Evolutionary conservation across 2,888 invertebrate genomes (phyloP).

Genomic region (Stictocephala bisonia): DNA sequence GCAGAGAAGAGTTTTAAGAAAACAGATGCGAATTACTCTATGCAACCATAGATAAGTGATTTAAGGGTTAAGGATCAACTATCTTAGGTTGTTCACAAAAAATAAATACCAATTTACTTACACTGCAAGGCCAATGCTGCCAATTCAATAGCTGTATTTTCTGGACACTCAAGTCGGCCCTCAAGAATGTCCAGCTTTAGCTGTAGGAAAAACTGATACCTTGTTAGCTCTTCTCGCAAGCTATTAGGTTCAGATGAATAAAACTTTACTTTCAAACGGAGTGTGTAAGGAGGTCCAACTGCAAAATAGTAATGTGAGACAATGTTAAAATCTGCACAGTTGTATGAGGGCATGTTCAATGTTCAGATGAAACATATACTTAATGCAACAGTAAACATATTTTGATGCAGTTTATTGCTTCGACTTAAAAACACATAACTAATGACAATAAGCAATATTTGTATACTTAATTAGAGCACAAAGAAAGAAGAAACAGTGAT

Average conservation of each 20-base stretch:
- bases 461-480: no score
- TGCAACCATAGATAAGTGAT: no score
- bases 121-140: constrained; percentile 94
- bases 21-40: no score
- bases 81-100: no score
- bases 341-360: no score
- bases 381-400: background rate
- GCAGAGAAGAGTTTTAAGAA: no score
- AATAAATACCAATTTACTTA: constrained; percentile 68
- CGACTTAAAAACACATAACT: no score
- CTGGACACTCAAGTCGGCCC: constrained; percentile 90
- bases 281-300: constrained; percentile 98
- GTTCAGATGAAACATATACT: no score
- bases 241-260: constrained; percentile 99
- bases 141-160: constrained; percentile 88
- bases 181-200: constrained; percentile 94
- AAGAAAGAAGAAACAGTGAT: no score
- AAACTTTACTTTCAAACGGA: constrained; percentile 96
- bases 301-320: constrained; percentile 63
- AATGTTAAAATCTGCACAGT: no score
- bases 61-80: no score
- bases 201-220: constrained; percentile 98
- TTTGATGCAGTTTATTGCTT: background rate
- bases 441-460: no score
- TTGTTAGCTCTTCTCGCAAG: constrained; percentile 94